Percentiles rank a stretch among this genome's conserved stretches.
Evolutionary conservation across 1,140 invertebrate genomes (phyloP).

Genomic region (Nasonia longicornis): DNA sequence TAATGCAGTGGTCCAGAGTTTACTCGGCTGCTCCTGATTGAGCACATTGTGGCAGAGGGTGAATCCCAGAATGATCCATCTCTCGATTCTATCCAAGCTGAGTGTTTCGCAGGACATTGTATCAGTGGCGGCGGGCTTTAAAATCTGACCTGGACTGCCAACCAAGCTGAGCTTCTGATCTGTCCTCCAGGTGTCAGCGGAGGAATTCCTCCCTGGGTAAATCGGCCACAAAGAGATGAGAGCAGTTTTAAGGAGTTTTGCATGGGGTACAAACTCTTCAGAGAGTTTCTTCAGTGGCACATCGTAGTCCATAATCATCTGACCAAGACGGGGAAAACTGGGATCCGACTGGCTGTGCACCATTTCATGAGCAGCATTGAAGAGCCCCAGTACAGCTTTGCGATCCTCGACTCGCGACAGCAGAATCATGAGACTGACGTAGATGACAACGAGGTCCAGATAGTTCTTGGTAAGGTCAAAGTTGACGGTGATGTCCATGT

Average conservation of each 20-base stretch:
- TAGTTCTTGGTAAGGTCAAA: slow-evolving; percentile 97
- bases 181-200: slow-evolving; percentile 93
- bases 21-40: slow-evolving; percentile 83
- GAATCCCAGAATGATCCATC: slow-evolving; percentile 97
- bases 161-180: slow-evolving; percentile 95
- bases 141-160: slow-evolving; percentile 88
- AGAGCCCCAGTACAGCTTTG: slow-evolving; percentile 96
- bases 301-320: slow-evolving; percentile 99
- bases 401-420: slow-evolving; percentile 96
- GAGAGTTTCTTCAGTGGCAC: slow-evolving; percentile 93
- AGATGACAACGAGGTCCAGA: slow-evolving; percentile 93
- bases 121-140: slow-evolving; percentile 95
- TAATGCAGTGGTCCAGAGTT: slow-evolving; percentile 91
- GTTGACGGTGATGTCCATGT: slow-evolving; percentile 94
- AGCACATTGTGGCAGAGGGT: slow-evolving; percentile 89
- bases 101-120: slow-evolving; percentile 98
- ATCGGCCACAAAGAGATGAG: slow-evolving; percentile 89
- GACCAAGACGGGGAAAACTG: slow-evolving; percentile 93
- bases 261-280: slow-evolving; percentile 97
- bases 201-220: slow-evolving; percentile 90
- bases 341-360: slow-evolving; percentile 90
- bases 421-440: slow-evolving; percentile 96
- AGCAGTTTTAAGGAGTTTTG: slow-evolving; percentile 87
- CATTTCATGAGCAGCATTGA: slow-evolving; percentile 98
- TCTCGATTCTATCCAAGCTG: slow-evolving; percentile 93